phyloP scores from a whole-genome alignment of 2,888 invertebrate genomes.

The Ernsta delagoae region DNA sequence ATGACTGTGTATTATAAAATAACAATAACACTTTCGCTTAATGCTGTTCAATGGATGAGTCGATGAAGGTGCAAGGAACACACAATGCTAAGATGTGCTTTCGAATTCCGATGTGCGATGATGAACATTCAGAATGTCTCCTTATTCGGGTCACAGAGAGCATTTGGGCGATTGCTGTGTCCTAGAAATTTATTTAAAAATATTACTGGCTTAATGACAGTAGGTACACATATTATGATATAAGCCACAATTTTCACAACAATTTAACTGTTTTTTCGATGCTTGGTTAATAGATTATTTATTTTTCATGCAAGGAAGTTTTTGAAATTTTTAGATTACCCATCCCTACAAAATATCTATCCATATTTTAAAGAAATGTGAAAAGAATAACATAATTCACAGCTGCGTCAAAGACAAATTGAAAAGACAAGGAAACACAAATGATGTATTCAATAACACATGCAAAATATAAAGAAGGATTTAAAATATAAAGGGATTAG shows the following conservation, averaged over 20 bases:
- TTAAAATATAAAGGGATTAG: background rate
- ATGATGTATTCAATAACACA: conserved; percentile 19
- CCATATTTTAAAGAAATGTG: background rate
- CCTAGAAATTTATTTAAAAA: conserved; percentile 67
- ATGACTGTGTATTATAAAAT: too few relatives aligned
- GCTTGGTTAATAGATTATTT: too few relatives aligned
- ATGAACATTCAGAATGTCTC: conserved; percentile 56
- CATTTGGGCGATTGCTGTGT: conserved; percentile 72
- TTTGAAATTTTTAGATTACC: background rate
- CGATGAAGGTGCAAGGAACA: conserved; percentile 11
- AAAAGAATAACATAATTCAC: background rate
- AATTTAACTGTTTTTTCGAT: background rate
- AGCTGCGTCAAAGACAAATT: conserved; percentile 2
- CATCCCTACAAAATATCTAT: background rate
- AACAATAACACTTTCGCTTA: too few relatives aligned
- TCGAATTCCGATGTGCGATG: conserved; percentile 43
- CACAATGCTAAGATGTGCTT: conserved; percentile 3
- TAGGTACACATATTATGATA: background rate
- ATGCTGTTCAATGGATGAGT: conserved; percentile 2
- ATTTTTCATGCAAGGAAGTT: background rate
- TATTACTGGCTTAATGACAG: conserved; percentile 23
- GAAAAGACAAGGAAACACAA: conserved; percentile 17
- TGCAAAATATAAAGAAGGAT: conserved; percentile 11
- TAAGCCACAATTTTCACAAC: background rate
- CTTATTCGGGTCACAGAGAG: conserved; percentile 76